Evolutionary conservation across 2,888 invertebrate species (phyloP).

Genomic region (Phytoseiulus persimilis): DNA sequence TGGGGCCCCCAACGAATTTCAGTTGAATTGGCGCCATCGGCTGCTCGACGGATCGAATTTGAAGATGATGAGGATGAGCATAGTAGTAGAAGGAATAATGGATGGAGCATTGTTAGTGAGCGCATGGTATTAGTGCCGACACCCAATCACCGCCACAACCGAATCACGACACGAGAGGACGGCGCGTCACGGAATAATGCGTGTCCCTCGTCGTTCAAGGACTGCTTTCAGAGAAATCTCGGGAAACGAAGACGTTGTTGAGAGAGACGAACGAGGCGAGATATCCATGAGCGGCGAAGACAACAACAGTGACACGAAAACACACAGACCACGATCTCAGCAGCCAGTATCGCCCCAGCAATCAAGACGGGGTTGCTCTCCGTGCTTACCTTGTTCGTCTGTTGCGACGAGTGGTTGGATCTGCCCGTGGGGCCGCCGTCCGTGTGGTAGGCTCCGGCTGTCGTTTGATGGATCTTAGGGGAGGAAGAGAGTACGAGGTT

Average conservation of each 20-base stretch:
- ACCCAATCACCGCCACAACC: not conserved
- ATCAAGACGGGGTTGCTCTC: not conserved
- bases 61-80: not conserved
- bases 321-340: not conserved
- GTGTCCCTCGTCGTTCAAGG: not conserved
- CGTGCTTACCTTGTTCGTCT: conserved; percentile 15
- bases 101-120: not conserved
- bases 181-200: not conserved
- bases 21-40: conserved; percentile 34
- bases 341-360: not conserved
- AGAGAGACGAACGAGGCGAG: too few relatives aligned
- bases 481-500: conserved; percentile 37
- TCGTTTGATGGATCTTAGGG: conserved; percentile 28
- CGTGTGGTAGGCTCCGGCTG: not conserved
- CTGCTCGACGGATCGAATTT: not conserved
- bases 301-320: too few relatives aligned
- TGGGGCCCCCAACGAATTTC: conserved; percentile 1
- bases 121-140: not conserved
- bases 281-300: too few relatives aligned
- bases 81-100: not conserved
- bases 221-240: too few relatives aligned
- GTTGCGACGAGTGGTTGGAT: not conserved
- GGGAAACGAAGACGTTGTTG: too few relatives aligned
- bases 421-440: not conserved
- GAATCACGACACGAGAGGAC: not conserved